These are phyloP conservation scores for Lasioglossum leucozonium DNA, from an alignment of 2,888 invertebrate species.

Conservation along the genomic window DNA sequence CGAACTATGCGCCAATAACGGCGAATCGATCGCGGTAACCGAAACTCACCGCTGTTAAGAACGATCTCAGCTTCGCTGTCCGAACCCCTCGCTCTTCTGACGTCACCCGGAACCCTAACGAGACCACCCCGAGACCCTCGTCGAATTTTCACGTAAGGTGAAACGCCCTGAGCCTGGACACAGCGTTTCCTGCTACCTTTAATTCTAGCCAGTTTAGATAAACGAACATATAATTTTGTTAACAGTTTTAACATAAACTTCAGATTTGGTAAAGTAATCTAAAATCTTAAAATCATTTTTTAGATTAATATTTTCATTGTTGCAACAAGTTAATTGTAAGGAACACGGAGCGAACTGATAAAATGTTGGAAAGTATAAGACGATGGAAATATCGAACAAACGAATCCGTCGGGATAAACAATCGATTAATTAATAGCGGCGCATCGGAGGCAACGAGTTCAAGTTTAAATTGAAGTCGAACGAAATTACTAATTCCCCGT, in stretches of 20 bases:
- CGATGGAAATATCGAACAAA: not conserved
- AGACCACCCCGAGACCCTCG: not conserved
- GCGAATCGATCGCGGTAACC: constrained; percentile 50
- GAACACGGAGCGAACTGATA: too few relatives aligned
- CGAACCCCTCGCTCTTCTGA: not conserved
- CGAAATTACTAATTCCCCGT: constrained; percentile 18
- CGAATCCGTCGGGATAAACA: not conserved
- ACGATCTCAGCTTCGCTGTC: constrained; percentile 3
- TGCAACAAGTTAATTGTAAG: too few relatives aligned
- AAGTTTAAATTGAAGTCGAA: constrained; percentile 17
- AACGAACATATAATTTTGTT: too few relatives aligned
- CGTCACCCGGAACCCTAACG: not conserved
- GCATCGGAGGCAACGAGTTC: not conserved
- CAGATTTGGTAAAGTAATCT: too few relatives aligned
- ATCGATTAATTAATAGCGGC: not conserved
- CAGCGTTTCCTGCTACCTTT: too few relatives aligned
- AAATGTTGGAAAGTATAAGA: too few relatives aligned
- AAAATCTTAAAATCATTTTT: too few relatives aligned
- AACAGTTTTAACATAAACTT: too few relatives aligned
- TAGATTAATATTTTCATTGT: too few relatives aligned
- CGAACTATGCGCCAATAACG: constrained; percentile 58
- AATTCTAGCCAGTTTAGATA: too few relatives aligned
- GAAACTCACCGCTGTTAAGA: constrained; percentile 42
- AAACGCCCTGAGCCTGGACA: too few relatives aligned
- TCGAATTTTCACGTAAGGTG: not conserved